Evolutionary conservation across 2,888 invertebrate genomes (phyloP), one percentile per base, ranked within the genome.

Genomic region (Torymus auratus): DNA sequence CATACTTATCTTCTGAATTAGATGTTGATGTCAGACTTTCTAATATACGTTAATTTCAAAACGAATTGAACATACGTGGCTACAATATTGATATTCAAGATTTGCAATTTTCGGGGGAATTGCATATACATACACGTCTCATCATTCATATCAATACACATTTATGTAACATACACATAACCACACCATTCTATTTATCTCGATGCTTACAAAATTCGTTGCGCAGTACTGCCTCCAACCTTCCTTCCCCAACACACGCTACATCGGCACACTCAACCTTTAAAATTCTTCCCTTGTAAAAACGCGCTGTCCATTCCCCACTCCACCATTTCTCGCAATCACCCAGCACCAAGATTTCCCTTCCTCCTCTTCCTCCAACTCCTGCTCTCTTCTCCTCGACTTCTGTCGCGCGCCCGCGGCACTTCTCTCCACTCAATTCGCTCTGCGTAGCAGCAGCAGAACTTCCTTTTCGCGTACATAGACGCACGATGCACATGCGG

Each of bases 1-100:
- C 94, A 2, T 93, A 94, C 81, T 88, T 96, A 23, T 93, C 93
- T 17, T 96, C 96, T 0, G 92, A 93, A 85, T 89, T 96, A 84
- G 94, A 96, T 88, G 94, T 94, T 84, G 92, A 93, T 20, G 91
- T 93, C 73, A 91, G 92, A 79, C 91, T 95, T 14, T 86, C 91
- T 69, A 88, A 95, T 70, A 91, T 92, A 64, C 87, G 92, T 2
- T 86, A 88, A 65, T 88, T 95, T 65, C 89, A 93, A 83, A 87
- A 91, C 73, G 94, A 94, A 85, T 87, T 96, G 2, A 85, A 88
- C 20, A 91, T 91, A 78, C 92, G 96, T 60, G 92, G 93, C 56
- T 84, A 92, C 10, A 87, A 92, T 20, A 88, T 94, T 15, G 89
- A 95, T 88, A 88, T 95, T 10, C 87, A 91, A 3, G 92, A 93